Base-by-base conservation (phyloP, 2,797 vertebrate genomes). In the Alfaro cultratus region DNA sequence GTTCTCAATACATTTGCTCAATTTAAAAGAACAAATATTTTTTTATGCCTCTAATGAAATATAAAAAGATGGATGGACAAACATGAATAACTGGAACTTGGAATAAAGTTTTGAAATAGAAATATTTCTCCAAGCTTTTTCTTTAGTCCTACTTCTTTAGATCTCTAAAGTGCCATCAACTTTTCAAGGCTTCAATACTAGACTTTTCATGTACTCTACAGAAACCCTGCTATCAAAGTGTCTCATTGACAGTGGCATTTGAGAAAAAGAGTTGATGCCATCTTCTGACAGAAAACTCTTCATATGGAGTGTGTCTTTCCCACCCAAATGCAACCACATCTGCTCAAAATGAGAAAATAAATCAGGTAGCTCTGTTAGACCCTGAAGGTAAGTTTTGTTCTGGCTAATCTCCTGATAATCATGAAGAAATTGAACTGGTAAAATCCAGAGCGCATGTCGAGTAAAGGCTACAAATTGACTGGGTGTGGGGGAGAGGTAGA, bases 381-480 rank as follows among this genome's bases (percentile, higher is more conserved):
- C 16, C 39, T 43, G 26, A 29, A 68, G 12, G 23, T 51, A 36
- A 39, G 10, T 49, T 49, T 51, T 4, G n/a, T 67, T 77, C 31
- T 74, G 73, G 79, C 1, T 47, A 73, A 76, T 31, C 23, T 83
- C 86, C 68, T 84, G 86, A 80, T 75, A 73, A 87, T 83, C 73
- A 70, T 31, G 47, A 16, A 74, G 29, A 73, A 73, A 53, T 47
- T 36, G 47, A 82, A 87, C 64, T 15, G 55, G 43, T 67, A 41
- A 47, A n/a, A 75, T 62, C 46, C 70, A 68, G 53, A 57, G 71
- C 26, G 11, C 39, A 78, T 82, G 75, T 74, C 67, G 64, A 86
- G 81, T 74, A 86, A 88, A 89, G 83, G 88, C 83, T 87, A 89
- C 73, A 85, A 80, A 85, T 76, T 53, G 79, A 41, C 72, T 64